phyloP scores from a whole-genome alignment of 2,888 invertebrate species.

The Caenorhabditis sp. region DNA sequence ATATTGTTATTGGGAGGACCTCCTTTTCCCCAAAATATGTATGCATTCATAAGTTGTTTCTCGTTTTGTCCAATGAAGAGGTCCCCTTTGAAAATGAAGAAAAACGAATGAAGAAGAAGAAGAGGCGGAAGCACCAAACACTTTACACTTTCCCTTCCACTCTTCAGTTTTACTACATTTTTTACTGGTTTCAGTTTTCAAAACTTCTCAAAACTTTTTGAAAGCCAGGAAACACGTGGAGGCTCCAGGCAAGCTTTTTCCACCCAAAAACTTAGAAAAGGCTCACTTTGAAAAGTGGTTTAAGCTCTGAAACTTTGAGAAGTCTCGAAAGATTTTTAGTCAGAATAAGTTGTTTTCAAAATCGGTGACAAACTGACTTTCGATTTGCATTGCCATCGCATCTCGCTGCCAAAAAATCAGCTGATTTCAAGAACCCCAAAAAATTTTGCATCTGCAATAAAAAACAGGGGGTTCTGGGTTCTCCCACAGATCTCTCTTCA shows the following conservation, averaged over 20 bases:
- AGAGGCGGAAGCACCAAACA: slow-evolving; percentile 50
- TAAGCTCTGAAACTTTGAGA: not conserved
- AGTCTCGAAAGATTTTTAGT: not conserved
- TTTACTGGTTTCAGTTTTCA: slow-evolving; percentile 39
- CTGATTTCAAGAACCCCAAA: too few relatives aligned
- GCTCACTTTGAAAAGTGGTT: not conserved
- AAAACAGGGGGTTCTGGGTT: slow-evolving; percentile 4
- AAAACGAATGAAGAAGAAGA: slow-evolving; percentile 9
- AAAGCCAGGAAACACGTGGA: slow-evolving; percentile 13
- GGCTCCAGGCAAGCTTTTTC: not conserved
- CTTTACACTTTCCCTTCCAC: slow-evolving; percentile 42
- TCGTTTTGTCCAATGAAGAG: slow-evolving; percentile 51
- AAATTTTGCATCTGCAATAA: slow-evolving; percentile 3
- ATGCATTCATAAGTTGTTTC: slow-evolving; percentile 62
- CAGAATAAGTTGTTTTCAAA: too few relatives aligned
- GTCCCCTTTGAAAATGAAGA: slow-evolving; percentile 24
- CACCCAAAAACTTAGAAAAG: not conserved
- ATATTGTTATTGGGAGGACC: slow-evolving; percentile 20
- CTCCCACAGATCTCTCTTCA: not conserved
- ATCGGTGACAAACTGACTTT: too few relatives aligned
- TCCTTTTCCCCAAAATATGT: slow-evolving; percentile 37
- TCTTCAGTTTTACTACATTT: slow-evolving; percentile 29
- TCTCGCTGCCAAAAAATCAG: too few relatives aligned
- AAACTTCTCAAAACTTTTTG: slow-evolving; percentile 1
- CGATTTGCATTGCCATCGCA: too few relatives aligned